Evolutionary conservation across 2,888 invertebrate species (phyloP), one percentile per base, ranked within the genome.

Genomic region (Alloscopus bannaensis): DNA sequence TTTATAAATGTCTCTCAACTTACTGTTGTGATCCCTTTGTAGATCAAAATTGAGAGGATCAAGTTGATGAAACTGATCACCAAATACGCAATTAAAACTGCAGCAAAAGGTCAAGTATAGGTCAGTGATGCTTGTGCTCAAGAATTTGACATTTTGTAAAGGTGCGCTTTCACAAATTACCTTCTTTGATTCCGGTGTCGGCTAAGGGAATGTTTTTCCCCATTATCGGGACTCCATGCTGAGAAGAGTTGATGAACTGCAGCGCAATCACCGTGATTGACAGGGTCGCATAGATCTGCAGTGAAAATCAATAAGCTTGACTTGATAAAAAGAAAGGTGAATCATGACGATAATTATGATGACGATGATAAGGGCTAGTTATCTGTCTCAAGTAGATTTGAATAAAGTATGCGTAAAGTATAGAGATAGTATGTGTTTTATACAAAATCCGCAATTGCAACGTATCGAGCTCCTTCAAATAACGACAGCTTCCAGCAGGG

Each of bases 361-460:
- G n/a, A n/a, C n/a, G n/a, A n/a, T n/a, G n/a, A n/a, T n/a, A n/a
- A n/a, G n/a, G n/a, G n/a, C n/a, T n/a, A n/a, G n/a, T n/a, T n/a
- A n/a, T n/a, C n/a, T n/a, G n/a, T n/a, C n/a, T n/a, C n/a, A n/a
- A n/a, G n/a, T n/a, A n/a, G n/a, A n/a, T n/a, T n/a, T n/a, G n/a
- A n/a, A n/a, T n/a, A n/a, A n/a, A n/a, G n/a, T n/a, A n/a, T n/a
- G n/a, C n/a, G n/a, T 6, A n/a, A 47, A 47, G 18, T 47, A 13
- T 3, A 18, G 18, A n/a, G 18, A 13, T 6, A 47, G 4, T 47
- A 6, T n/a, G n/a, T n/a, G n/a, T n/a, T 47, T 47, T 26, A 2
- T 65, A 75, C 75, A 47, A 75, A 59, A 36, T 75, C 75, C 6
- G 66, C 57, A 31, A 75, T 47, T 4, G 75, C 75, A 16, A 75